Conservation (phyloP, 1,140 invertebrate species). For the Drosophila kepulauana region DNA sequence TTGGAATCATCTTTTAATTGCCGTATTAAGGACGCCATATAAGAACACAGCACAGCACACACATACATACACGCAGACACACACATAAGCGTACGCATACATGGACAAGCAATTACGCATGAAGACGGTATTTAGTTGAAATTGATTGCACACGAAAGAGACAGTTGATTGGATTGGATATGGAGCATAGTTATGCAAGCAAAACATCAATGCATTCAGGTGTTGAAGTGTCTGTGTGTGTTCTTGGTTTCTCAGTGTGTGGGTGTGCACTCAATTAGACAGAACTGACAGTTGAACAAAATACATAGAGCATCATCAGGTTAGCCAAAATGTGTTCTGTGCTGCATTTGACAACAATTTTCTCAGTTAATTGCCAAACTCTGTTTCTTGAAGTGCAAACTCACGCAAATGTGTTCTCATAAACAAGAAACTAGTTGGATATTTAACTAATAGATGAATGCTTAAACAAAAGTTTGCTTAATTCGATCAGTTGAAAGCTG, state of each 20-base stretch:
- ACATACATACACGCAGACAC: slow-evolving; percentile 15
- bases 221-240: slow-evolving; percentile 60
- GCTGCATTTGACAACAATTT: slow-evolving; percentile 47
- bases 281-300: slow-evolving; percentile 44
- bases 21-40: slow-evolving; percentile 70
- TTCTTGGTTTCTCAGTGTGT: slow-evolving; percentile 23
- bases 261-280: slow-evolving; percentile 63
- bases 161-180: slow-evolving; percentile 52
- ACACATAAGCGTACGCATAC: slow-evolving; percentile 5
- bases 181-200: slow-evolving; percentile 30
- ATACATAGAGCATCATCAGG: slow-evolving; percentile 38
- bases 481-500: not conserved
- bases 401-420: not conserved
- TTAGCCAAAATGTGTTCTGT: slow-evolving; percentile 35
- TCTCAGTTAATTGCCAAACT: slow-evolving; percentile 54
- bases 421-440: not conserved
- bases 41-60: slow-evolving; percentile 28
- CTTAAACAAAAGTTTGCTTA: not conserved
- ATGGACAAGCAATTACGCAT: slow-evolving; percentile 71
- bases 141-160: slow-evolving; percentile 67
- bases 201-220: slow-evolving; percentile 54
- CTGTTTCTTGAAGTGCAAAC: not conserved
- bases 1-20: slow-evolving; percentile 80
- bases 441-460: not conserved
- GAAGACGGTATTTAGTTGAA: slow-evolving; percentile 73